These are phyloP conservation scores for Arion vulgaris DNA, from an alignment of 1,140 invertebrate species.

Conservation along the genomic window DNA sequence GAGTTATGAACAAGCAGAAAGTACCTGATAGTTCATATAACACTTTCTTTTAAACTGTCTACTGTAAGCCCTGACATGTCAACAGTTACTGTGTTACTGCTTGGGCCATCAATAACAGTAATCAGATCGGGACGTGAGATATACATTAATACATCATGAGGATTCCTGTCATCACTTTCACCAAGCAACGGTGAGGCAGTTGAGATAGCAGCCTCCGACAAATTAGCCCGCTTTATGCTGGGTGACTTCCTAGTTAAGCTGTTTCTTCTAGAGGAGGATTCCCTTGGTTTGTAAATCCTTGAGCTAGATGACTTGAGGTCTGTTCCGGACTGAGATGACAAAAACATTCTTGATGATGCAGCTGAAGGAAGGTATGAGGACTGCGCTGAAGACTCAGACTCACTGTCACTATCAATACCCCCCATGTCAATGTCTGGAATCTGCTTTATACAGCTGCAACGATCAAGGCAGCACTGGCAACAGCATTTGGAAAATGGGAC, in stretches of 20 bases:
- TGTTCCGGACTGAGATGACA: neutral
- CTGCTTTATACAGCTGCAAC: constrained; percentile 35
- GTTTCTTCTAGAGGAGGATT: constrained; percentile 14
- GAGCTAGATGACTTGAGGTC: neutral
- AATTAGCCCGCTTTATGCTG: neutral
- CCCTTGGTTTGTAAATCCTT: constrained; percentile 25
- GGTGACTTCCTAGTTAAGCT: constrained; percentile 29
- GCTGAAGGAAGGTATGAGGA: constrained; percentile 20
- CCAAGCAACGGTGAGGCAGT: neutral
- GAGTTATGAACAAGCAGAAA: neutral
- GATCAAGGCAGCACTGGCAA: constrained; percentile 30
- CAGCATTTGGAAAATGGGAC: constrained; percentile 9
- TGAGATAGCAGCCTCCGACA: neutral
- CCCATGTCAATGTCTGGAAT: constrained; percentile 14
- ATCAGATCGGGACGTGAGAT: neutral
- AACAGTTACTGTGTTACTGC: neutral
- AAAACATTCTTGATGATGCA: constrained; percentile 14
- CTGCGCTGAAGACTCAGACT: constrained; percentile 17
- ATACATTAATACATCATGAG: neutral
- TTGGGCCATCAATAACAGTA: neutral
- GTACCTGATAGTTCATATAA: neutral
- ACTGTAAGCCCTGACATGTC: neutral
- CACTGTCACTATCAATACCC: constrained; percentile 32
- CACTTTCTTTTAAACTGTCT: neutral
- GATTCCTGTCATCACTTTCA: neutral